These are phyloP conservation scores for Diacarnus erythraeanus DNA, from an alignment of 37 sponge, comb jelly and placozoan species.

Conservation along the genomic window DNA sequence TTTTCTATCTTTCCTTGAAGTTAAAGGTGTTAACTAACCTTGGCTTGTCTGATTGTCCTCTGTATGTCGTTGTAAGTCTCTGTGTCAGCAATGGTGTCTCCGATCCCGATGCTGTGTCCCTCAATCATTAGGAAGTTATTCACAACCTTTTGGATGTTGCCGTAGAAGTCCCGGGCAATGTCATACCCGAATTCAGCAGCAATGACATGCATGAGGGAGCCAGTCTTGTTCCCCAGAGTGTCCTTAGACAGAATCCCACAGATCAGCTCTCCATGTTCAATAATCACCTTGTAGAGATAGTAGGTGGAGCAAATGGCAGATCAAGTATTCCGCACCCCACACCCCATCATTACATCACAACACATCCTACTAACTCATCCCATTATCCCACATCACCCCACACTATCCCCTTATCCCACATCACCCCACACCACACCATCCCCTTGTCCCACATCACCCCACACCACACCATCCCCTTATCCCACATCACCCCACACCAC, in stretches of 20 bases:
- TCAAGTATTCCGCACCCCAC: no score
- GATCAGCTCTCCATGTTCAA: constrained; percentile 91
- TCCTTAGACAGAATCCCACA: constrained; percentile 96
- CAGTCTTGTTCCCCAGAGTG: constrained; percentile 91
- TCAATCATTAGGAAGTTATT: constrained; percentile 96
- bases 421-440: no score
- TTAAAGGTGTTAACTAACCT: constrained; percentile 62
- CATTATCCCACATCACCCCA: no score
- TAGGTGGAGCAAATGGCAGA: neutral
- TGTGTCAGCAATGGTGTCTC: constrained; percentile 98
- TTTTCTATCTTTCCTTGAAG: no score
- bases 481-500: no score
- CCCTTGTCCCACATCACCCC: no score
- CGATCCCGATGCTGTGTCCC: constrained; percentile 99
- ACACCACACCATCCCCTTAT: no score
- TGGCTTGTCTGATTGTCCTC: constrained; percentile 91
- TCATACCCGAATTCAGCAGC: constrained; percentile 88
- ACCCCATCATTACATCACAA: no score
- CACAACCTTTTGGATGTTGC: constrained; percentile 94
- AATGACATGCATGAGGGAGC: constrained; percentile 95
- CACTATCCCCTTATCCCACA: no score
- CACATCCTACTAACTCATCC: no score
- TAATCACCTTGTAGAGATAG: constrained; percentile 74
- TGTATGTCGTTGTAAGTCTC: constrained; percentile 94
- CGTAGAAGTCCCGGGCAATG: constrained; percentile 87